Evolutionary conservation across 2,888 invertebrate genomes (phyloP).

Genomic region (Eugnorisma glareosa): DNA sequence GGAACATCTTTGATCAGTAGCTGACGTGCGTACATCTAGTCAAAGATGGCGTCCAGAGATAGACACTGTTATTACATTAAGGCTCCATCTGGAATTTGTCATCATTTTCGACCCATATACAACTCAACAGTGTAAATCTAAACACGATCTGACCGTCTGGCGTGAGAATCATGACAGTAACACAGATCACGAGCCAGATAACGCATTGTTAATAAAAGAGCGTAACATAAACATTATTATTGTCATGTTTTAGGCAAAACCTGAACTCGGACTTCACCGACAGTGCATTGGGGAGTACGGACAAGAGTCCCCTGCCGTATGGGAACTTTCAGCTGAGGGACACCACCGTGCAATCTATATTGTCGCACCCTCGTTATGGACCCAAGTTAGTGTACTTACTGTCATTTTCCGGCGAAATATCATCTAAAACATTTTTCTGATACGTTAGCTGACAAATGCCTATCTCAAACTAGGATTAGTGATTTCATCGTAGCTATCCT

Average conservation of each 20-base stretch:
- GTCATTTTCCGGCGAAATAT: neutral
- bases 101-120: neutral
- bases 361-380: slow-evolving; percentile 97
- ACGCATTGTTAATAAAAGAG: slow-evolving; percentile 37
- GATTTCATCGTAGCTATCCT: neutral
- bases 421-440: neutral
- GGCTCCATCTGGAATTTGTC: neutral
- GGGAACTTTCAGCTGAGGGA: slow-evolving; percentile 98
- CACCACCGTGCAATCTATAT: slow-evolving; percentile 97
- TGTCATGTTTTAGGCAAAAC: slow-evolving; percentile 93
- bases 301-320: slow-evolving; percentile 97
- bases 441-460: neutral
- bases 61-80: neutral
- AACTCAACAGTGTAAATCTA: slow-evolving; percentile 12
- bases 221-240: slow-evolving; percentile 21
- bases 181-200: slow-evolving; percentile 45
- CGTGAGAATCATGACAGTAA: slow-evolving; percentile 51
- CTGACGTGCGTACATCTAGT: neutral
- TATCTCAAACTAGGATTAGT: neutral
- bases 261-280: slow-evolving; percentile 98
- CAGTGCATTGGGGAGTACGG: slow-evolving; percentile 97
- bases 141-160: slow-evolving; percentile 36
- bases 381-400: slow-evolving; percentile 92
- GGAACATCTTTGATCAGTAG: neutral
- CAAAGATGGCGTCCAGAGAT: neutral